These are phyloP conservation scores for Chelonoidis abingdonii DNA, from an alignment of 2,113 vertebrate genomes.

Conservation along the genomic window DNA sequence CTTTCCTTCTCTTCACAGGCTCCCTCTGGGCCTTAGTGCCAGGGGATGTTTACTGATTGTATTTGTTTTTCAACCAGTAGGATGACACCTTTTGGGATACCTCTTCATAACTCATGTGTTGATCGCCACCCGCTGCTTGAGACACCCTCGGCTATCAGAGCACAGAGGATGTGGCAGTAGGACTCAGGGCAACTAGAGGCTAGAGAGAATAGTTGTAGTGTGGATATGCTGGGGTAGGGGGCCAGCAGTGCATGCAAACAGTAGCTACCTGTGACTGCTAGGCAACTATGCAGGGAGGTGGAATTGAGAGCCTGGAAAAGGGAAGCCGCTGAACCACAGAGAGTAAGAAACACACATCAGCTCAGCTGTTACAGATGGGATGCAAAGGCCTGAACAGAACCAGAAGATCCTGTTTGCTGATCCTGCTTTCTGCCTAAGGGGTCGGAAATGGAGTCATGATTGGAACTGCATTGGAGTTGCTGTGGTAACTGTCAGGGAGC, in stretches of 20 bases:
- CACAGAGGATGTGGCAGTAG: background rate
- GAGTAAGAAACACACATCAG: background rate
- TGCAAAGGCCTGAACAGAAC: background rate
- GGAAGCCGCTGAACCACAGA: background rate
- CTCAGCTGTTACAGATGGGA: background rate
- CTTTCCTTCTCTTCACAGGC: background rate
- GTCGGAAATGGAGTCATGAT: background rate
- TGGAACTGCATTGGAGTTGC: background rate
- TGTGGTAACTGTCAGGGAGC: background rate
- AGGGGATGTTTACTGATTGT: background rate
- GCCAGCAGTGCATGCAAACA: background rate
- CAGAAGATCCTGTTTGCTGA: background rate
- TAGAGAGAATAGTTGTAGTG: background rate
- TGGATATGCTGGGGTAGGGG: background rate
- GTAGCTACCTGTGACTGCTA: background rate
- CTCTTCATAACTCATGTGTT: background rate
- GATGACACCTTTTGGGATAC: rapidly evolving
- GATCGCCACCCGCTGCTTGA: background rate
- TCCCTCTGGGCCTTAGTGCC: background rate
- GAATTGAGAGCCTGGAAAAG: background rate
- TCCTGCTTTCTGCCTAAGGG: background rate
- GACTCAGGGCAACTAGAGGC: background rate
- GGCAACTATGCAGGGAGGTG: background rate
- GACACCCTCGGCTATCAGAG: background rate
- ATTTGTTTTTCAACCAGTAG: background rate